phyloP scores from a whole-genome alignment of 1,140 invertebrate species.

The Listronotus bonariensis region DNA sequence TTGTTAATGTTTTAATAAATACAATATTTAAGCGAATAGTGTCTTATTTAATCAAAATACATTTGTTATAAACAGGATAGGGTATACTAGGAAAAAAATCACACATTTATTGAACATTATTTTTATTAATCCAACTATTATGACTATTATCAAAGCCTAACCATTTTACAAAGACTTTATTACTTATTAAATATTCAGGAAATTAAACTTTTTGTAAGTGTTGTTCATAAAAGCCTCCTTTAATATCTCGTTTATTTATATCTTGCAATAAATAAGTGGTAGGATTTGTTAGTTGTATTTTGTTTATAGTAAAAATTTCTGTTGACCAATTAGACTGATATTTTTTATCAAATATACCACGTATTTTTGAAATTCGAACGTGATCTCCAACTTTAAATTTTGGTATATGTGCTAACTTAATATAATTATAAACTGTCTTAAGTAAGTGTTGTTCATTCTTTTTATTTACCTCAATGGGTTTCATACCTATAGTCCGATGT shows the following conservation, averaged over 20 bases:
- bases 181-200: slow-evolving; percentile 42
- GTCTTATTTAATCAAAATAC: too few species aligned
- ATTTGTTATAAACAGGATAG: too few species aligned
- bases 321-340: slow-evolving; percentile 48
- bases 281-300: slow-evolving; percentile 43
- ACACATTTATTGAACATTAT: too few species aligned
- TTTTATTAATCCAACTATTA: slow-evolving; percentile 41
- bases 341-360: slow-evolving; percentile 47
- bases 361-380: slow-evolving; percentile 31
- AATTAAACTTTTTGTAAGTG: slow-evolving; percentile 45
- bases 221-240: slow-evolving; percentile 43
- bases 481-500: slow-evolving; percentile 32
- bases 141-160: slow-evolving; percentile 41
- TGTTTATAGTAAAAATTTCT: slow-evolving; percentile 48
- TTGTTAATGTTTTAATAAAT: too few species aligned
- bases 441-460: slow-evolving; percentile 14
- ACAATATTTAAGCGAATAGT: too few species aligned
- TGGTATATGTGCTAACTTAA: slow-evolving; percentile 17
- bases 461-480: slow-evolving; percentile 23
- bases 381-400: slow-evolving; percentile 14
- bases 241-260: slow-evolving; percentile 8
- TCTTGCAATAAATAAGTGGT: slow-evolving; percentile 42
- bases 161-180: slow-evolving; percentile 48
- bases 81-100: too few species aligned
- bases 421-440: slow-evolving; percentile 1